phyloP scores from a whole-genome alignment of 2,113 vertebrate species.

The Xenus cinereus region DNA sequence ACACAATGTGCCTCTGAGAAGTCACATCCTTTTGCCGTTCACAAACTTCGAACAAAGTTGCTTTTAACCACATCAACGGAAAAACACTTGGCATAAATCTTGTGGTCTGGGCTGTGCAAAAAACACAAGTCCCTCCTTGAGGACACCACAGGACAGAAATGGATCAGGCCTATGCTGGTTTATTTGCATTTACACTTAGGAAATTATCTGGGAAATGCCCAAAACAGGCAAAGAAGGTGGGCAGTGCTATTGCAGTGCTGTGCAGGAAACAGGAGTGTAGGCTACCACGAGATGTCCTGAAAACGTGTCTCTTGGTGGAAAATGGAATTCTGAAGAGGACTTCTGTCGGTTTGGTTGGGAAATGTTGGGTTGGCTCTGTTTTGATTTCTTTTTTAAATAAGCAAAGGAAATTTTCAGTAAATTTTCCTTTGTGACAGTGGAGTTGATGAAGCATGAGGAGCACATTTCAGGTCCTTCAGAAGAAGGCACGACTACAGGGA shows the following conservation, averaged over 20 bases:
- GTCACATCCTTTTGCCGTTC: not conserved
- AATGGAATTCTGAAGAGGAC: not conserved
- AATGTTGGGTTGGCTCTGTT: not conserved
- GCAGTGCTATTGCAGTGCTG: rapidly evolving
- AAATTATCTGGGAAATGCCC: not conserved
- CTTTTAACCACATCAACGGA: not conserved
- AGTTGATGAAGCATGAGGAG: not conserved
- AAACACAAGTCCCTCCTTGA: not conserved
- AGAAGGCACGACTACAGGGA: not conserved
- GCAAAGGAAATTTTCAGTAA: not conserved
- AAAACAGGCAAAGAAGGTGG: not conserved
- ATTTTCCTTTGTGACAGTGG: not conserved
- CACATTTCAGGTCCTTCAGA: not conserved
- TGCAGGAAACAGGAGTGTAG: not conserved
- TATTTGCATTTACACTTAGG: not conserved
- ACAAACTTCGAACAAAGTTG: not conserved
- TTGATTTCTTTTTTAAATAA: not conserved
- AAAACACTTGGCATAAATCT: not conserved
- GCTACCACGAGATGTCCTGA: rapidly evolving
- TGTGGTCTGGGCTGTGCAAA: too few species aligned
- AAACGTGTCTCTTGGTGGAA: not conserved
- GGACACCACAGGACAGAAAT: not conserved
- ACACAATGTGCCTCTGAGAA: rapidly evolving
- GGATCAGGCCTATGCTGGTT: not conserved
- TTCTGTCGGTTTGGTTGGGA: rapidly evolving